phyloP scores from a whole-genome alignment of 2,113 vertebrate species.

The Gymnogyps californianus region DNA sequence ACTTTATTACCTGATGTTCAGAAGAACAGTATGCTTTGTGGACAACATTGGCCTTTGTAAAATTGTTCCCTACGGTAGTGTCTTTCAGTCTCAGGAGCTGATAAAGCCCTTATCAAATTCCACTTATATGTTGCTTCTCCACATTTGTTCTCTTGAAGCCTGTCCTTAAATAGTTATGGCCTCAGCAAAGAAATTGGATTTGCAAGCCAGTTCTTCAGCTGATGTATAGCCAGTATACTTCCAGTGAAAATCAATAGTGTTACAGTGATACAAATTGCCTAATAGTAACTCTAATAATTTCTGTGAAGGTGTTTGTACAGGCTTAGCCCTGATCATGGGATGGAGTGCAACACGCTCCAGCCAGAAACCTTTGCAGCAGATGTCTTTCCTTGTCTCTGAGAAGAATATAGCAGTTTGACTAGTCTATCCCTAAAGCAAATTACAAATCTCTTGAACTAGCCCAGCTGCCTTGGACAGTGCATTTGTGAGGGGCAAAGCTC shows the following conservation, averaged over 20 bases:
- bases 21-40: background rate
- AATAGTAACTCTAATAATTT: background rate
- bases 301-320: background rate
- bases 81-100: background rate
- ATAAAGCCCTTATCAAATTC: background rate
- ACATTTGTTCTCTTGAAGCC: background rate
- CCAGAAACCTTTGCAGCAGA: background rate
- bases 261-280: background rate
- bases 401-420: background rate
- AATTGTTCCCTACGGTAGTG: background rate
- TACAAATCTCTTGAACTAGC: background rate
- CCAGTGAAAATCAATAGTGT: background rate
- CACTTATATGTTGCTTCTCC: background rate
- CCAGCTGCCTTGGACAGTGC: background rate
- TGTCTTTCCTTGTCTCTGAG: background rate
- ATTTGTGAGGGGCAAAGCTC: background rate
- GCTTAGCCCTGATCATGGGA: background rate
- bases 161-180: background rate
- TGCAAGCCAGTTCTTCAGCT: background rate
- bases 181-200: background rate
- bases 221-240: background rate
- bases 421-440: background rate
- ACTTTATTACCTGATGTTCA: background rate
- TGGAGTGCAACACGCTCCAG: fast-evolving
- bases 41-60: background rate